Percentiles rank a stretch among this genome's conserved stretches.
Evolutionary conservation across 1,140 invertebrate genomes (phyloP).

Genomic region (Drosophila neocordata): DNA sequence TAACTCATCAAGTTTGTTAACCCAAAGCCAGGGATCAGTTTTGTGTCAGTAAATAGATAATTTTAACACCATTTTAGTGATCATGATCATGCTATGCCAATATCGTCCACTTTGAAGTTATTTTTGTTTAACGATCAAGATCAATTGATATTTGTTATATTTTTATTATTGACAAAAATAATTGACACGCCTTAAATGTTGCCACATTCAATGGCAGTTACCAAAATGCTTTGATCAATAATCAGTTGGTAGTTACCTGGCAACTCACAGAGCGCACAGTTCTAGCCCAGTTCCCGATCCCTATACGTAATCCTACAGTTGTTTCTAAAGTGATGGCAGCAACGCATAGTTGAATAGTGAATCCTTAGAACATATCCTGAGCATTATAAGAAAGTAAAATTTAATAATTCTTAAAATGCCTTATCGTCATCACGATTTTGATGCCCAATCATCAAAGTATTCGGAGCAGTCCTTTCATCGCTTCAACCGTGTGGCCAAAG

Average conservation of each 20-base stretch:
- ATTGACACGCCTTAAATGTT: slow-evolving; percentile 49
- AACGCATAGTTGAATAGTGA: slow-evolving; percentile 57
- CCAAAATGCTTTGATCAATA: slow-evolving; percentile 16
- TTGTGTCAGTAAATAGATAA: slow-evolving; percentile 50
- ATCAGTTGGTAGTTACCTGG: slow-evolving; percentile 43
- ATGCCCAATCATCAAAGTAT: slow-evolving; percentile 68
- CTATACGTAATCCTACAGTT: not conserved
- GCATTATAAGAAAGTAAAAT: not conserved
- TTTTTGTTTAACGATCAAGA: slow-evolving; percentile 68
- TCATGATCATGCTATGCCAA: slow-evolving; percentile 55
- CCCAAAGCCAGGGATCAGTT: slow-evolving; percentile 10
- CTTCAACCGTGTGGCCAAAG: slow-evolving; percentile 76
- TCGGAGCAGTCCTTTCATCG: slow-evolving; percentile 70
- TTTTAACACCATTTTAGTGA: slow-evolving; percentile 48
- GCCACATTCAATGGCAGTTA: slow-evolving; percentile 17
- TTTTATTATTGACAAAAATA: slow-evolving; percentile 48
- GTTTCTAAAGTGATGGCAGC: slow-evolving; percentile 39
- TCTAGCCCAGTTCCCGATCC: slow-evolving; percentile 12
- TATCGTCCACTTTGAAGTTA: slow-evolving; percentile 73
- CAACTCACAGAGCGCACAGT: slow-evolving; percentile 54
- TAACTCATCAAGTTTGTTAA: slow-evolving; percentile 1
- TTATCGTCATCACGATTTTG: slow-evolving; percentile 57
- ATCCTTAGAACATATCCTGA: slow-evolving; percentile 9
- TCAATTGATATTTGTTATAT: slow-evolving; percentile 26
- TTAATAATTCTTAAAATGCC: slow-evolving; percentile 39